phyloP scores from a whole-genome alignment of 2,113 vertebrate genomes.

The Leptobrachium ailaonicum region DNA sequence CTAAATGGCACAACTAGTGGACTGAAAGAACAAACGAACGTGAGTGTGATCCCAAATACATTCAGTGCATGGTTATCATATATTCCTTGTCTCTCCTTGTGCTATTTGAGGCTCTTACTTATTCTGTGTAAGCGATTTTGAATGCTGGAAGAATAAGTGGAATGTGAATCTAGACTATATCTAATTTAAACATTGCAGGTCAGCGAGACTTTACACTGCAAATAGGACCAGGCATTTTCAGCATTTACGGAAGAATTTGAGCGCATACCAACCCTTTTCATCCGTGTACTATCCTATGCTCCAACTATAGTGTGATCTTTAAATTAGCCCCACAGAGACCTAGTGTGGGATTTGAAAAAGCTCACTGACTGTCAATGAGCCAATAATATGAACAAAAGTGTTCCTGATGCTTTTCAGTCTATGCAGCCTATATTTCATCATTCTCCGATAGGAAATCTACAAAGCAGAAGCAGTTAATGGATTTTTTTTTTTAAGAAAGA shows the following conservation, averaged over 20 bases:
- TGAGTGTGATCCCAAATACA: constrained; percentile 37
- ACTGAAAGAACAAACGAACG: background rate
- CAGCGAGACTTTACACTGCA: constrained; percentile 2
- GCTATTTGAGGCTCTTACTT: constrained; percentile 9
- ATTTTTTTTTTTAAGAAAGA: constrained; percentile 19
- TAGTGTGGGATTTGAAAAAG: constrained; percentile 39
- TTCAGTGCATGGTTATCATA: constrained; percentile 25
- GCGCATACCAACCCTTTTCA: constrained; percentile 18
- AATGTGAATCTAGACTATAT: constrained; percentile 5
- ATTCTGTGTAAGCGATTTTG: constrained; percentile 20
- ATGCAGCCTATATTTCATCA: constrained; percentile 3
- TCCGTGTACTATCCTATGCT: constrained; percentile 19
- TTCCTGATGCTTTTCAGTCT: constrained; percentile 21
- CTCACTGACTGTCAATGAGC: constrained; percentile 44
- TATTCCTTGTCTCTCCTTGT: constrained; percentile 14
- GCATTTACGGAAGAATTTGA: constrained; percentile 7
- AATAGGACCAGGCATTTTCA: constrained; percentile 17
- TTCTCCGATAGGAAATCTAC: background rate
- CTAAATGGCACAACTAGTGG: constrained; percentile 33
- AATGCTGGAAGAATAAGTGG: constrained; percentile 12
- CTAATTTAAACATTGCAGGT: constrained; percentile 17
- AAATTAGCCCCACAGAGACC: constrained; percentile 47
- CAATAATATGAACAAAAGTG: constrained; percentile 22
- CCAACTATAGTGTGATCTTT: constrained; percentile 32
- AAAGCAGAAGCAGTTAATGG: constrained; percentile 13